Conservation (phyloP, 2,113 vertebrate species). For the Oceanodroma tethys region DNA sequence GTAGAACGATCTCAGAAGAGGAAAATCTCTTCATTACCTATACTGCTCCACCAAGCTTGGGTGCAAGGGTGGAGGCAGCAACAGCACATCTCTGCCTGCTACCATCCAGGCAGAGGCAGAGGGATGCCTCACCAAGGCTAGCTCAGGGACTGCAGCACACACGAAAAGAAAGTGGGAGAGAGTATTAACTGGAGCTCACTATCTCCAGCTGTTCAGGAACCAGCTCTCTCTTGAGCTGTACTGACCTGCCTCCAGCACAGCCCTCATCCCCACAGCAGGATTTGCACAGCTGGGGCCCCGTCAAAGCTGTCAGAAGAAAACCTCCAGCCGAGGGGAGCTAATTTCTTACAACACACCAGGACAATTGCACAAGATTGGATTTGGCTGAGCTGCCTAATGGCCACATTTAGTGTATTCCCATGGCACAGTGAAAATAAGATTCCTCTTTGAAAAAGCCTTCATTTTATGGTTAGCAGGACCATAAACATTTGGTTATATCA, state of each 20-base stretch:
- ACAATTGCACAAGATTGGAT: not conserved
- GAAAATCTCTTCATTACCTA: not conserved
- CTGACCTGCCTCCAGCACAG: not conserved
- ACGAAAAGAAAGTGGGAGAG: not conserved
- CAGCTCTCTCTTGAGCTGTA: not conserved
- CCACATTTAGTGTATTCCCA: not conserved
- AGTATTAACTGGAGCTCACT: not conserved
- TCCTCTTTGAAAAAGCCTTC: not conserved
- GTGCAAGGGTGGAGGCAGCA: not conserved
- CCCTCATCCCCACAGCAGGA: not conserved
- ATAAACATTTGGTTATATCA: not conserved
- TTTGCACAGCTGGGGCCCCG: not conserved
- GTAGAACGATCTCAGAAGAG: not conserved
- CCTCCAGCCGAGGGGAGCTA: not conserved
- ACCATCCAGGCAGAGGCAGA: not conserved
- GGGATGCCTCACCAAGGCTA: not conserved
- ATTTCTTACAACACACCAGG: not conserved
- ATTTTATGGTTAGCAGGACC: not conserved
- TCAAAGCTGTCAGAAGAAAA: constrained; percentile 5
- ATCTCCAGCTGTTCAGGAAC: not conserved
- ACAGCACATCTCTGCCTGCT: not conserved
- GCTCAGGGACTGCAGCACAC: not conserved
- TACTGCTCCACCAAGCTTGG: not conserved
- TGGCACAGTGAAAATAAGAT: not conserved
- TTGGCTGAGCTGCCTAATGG: not conserved